phyloP scores from a whole-genome alignment of 2,797 vertebrate genomes.

The Bucorvus abyssinicus region DNA sequence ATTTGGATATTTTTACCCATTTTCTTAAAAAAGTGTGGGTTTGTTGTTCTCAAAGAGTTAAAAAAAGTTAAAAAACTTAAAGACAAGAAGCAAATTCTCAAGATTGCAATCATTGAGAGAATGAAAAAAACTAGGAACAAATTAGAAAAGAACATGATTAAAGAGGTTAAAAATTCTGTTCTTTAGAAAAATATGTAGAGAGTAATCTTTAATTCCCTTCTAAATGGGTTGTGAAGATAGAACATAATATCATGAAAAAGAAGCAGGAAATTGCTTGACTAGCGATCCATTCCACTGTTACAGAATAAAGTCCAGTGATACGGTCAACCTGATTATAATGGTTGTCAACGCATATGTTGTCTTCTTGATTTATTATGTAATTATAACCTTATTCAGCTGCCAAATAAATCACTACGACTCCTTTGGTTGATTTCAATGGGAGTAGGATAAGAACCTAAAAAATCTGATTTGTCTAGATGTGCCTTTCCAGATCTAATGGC shows the following conservation, averaged over 20 bases:
- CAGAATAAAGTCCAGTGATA: background rate
- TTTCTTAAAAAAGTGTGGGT: rapidly evolving
- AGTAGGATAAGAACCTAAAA: background rate
- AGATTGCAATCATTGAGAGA: background rate
- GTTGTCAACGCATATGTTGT: background rate
- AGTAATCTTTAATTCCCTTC: background rate
- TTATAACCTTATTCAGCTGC: background rate
- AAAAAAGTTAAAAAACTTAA: background rate
- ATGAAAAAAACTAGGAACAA: background rate
- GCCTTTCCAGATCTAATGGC: background rate
- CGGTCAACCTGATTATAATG: background rate
- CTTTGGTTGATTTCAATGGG: background rate
- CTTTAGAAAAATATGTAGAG: background rate
- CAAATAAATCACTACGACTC: background rate
- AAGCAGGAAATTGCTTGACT: background rate
- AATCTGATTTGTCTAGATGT: background rate
- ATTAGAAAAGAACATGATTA: background rate
- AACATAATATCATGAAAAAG: background rate
- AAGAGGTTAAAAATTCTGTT: background rate
- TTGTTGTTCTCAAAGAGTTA: background rate
- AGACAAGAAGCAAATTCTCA: background rate
- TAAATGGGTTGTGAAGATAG: background rate
- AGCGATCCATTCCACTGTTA: background rate
- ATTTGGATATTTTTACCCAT: background rate
- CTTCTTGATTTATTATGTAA: background rate